Evolutionary conservation across 2,113 vertebrate genomes (phyloP).

Genomic region (Charina bottae): DNA sequence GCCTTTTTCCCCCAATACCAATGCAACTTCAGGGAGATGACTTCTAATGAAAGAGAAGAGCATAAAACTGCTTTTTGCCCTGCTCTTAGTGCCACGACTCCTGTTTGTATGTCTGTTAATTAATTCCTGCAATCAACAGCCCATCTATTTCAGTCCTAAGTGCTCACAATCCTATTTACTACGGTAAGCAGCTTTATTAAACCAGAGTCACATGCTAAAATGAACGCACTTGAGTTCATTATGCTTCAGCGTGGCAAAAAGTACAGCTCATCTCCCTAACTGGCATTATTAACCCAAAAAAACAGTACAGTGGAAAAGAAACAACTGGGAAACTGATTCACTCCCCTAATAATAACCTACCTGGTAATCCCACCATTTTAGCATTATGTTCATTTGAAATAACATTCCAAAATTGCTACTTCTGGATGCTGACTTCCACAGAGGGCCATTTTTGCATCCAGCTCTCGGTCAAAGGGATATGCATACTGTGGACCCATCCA

Average conservation of each 20-base stretch:
- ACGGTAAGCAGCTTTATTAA: background rate
- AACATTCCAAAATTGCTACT: background rate
- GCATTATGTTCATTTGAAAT: background rate
- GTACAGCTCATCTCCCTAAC: background rate
- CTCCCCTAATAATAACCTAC: background rate
- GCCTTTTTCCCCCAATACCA: background rate
- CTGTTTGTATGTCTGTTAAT: background rate
- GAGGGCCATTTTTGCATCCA: background rate
- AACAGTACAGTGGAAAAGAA: background rate
- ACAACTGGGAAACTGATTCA: background rate
- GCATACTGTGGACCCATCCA: background rate
- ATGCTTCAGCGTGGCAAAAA: background rate
- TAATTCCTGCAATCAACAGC: background rate
- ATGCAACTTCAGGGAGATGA: background rate
- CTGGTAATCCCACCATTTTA: background rate
- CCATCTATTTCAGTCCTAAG: background rate
- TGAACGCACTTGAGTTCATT: background rate
- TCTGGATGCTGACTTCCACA: background rate
- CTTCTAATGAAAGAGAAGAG: background rate
- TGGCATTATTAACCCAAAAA: no score
- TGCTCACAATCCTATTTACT: background rate
- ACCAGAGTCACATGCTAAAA: background rate
- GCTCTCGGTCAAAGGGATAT: background rate
- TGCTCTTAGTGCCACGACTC: background rate
- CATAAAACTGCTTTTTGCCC: background rate